Evolutionary conservation across 2,797 vertebrate genomes (phyloP), one percentile per base, ranked within the genome.

Genomic region (Thalassophryne amazonica): DNA sequence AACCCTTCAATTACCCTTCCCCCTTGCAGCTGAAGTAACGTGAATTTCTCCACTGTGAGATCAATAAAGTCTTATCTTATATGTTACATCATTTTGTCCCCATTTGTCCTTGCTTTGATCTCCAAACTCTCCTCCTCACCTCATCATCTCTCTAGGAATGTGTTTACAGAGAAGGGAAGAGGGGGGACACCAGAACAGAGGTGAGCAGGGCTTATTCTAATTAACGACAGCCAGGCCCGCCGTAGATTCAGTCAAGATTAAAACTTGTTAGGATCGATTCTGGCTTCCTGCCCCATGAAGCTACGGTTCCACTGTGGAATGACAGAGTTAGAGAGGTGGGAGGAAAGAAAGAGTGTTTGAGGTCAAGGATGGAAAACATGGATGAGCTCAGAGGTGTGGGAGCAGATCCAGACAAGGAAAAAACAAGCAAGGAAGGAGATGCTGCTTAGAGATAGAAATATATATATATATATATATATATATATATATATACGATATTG

Each of bases 181-280:
- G 24, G 27, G 32, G 9, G 14, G 12, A 10, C 22, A 10, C 6
- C 17, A 6, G 41, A 46, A 52, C 53, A 49, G 64, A 70, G 64
- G 64, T 63, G 61, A 73, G 51, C 36, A 6, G 41, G 34, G 25
- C 58, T 78, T 53, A 80, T 88, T 87, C 84, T 81, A 88, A 86
- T 88, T 85, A 87, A 84, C 64, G 50, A 86, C 83, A 10, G 34
- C 36, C 39, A 43, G 15, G 46, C 66, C 63, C 62, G 72, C 57
- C 2, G 40, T 47, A 68, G 79, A 73, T 78, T 80, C 16, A 17
- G 66, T 81, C 79, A 80, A 75, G 80, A 87, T 84, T 81, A 85
- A 81, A 88, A 82, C 77, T 79, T 3, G 23, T 85, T 85, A 84
- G 63, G 61, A 86, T 82, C 75, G 80, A 88, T 85, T 76, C 24